phyloP scores from a whole-genome alignment of 2,888 invertebrate species.

The Chaitophorus viminalis region DNA sequence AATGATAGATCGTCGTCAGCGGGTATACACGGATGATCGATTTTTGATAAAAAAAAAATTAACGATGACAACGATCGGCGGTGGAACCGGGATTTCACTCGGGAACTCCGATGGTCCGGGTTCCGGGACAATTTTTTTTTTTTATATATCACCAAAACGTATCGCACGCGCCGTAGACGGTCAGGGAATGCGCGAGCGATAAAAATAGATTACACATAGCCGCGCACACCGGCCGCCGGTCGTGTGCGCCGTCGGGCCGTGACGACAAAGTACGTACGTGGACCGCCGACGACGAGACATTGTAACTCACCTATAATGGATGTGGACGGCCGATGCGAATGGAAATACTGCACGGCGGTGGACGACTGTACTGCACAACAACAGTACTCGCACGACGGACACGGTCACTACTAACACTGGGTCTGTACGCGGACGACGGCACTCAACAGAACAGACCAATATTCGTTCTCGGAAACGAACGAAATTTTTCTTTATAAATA shows the following conservation, averaged over 20 bases:
- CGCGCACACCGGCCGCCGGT: background rate
- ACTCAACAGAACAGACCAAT: background rate
- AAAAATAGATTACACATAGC: constrained; percentile 51
- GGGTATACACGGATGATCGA: background rate
- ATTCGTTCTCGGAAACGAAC: background rate
- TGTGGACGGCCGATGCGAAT: constrained; percentile 20
- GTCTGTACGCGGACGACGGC: background rate
- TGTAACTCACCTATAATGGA: constrained; percentile 57
- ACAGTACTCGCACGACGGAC: background rate
- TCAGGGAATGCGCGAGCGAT: constrained; percentile 32
- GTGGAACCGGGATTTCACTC: background rate
- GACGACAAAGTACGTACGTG: no score
- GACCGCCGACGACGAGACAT: no score
- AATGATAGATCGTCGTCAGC: background rate
- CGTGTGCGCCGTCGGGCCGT: background rate
- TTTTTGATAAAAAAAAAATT: background rate
- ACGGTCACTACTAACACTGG: background rate
- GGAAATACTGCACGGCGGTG: constrained; percentile 8
- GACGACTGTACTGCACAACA: background rate
- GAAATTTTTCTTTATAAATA: background rate
- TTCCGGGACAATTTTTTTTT: no score
- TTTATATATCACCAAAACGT: background rate
- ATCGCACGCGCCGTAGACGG: background rate
- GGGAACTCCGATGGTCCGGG: no score
- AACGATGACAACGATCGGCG: background rate